Evolutionary conservation across 2,888 invertebrate species (phyloP), one percentile per base, ranked within the genome.

Genomic region (Drosophila mercatorum): DNA sequence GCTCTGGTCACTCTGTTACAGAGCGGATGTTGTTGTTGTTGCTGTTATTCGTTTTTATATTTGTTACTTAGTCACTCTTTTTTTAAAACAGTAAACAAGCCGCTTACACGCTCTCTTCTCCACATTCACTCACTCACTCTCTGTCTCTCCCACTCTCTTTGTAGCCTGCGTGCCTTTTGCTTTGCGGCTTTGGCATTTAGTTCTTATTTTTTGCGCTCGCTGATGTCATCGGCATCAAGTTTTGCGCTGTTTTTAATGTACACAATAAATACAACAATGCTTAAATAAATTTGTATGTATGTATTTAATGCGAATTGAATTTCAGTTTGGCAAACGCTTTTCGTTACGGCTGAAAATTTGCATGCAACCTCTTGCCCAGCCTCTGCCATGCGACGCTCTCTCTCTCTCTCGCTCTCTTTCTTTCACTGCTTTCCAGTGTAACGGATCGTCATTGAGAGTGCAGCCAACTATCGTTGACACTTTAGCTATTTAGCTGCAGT

Each of bases 171-270:
- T 65, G 62, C 41, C 46, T 60, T 63, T 69, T 57, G 61, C 52
- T 62, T 57, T 47, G 47, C 47, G 70, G 47, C 62, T 62, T 70
- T 69, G 36, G 46, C 51, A 44, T 59, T 71, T 63, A 40, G 26
- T 43, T 61, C 63, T 47, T 78, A 44, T 43, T 65, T 76, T 68
- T 66, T 59, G 28, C 41, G 40, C 43, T 74, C 46, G 75, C 59
- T 78, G 77, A 78, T 78, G 77, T 78, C 77, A 78, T 78, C 70
- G 67, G 67, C 66, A 43, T 58, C 52, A 58, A 56, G 61, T 59
- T 76, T 75, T 58, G 38, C 28, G 63, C 58, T 67, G 55, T 14
- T 59, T 66, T 38, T 46, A 49, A 55, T 63, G 55, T 67, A 61
- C 56, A 61, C 52, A 72, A 60, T 67, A 49, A 55, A 55, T 52